phyloP scores from a whole-genome alignment of 2,113 vertebrate species.

The Puffinus mauretanicus region DNA sequence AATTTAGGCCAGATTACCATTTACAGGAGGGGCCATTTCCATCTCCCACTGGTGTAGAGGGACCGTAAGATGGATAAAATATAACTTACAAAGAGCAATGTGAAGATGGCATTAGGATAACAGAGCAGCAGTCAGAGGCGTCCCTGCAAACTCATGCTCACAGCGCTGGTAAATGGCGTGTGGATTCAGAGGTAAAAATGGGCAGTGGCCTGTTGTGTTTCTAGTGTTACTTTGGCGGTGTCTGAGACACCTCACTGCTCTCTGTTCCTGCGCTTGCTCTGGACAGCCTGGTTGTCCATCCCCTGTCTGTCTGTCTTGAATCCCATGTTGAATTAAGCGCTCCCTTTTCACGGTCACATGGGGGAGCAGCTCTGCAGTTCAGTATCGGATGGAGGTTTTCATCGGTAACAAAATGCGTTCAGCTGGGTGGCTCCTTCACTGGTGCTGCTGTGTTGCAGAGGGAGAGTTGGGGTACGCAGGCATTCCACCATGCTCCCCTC shows the following conservation, averaged over 20 bases:
- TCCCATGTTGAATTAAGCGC: not conserved
- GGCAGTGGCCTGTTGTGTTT: not conserved
- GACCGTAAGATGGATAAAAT: not conserved
- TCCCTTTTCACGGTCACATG: not conserved
- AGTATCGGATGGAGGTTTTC: not conserved
- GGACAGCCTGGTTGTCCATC: not conserved
- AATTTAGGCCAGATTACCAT: not conserved
- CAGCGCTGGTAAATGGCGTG: not conserved
- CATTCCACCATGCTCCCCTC: not conserved
- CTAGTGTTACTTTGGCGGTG: not conserved
- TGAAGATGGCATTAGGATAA: not conserved
- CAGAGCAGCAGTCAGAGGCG: not conserved
- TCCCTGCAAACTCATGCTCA: not conserved
- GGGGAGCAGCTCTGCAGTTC: not conserved
- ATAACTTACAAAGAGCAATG: not conserved
- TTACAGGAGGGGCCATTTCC: not conserved
- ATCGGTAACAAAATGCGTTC: not conserved
- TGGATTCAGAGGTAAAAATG: not conserved
- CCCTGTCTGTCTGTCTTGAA: fast-evolving
- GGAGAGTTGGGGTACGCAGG: not conserved
- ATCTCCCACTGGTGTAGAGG: not conserved
- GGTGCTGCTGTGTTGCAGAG: not conserved
- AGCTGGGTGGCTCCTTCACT: not conserved
- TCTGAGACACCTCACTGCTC: not conserved
- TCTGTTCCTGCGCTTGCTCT: not conserved